A percentile compares a stretch with the other conserved stretches of the same genome.
phyloP scores from a whole-genome alignment of 2,113 vertebrate genomes.

The Rostratula benghalensis region DNA sequence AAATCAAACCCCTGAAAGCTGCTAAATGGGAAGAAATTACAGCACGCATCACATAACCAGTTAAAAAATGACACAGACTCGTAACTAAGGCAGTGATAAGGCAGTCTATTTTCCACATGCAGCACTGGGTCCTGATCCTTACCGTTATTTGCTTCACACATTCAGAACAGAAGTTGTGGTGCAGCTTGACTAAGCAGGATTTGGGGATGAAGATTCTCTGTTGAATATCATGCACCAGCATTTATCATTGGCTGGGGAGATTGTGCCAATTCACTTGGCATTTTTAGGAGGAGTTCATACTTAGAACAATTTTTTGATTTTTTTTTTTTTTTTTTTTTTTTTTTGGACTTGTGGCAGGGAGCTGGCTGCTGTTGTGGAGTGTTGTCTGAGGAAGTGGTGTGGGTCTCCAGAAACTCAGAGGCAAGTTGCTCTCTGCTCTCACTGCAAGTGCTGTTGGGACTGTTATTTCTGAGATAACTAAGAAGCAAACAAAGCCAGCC shows the following conservation, averaged over 20 bases:
- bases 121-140: neutral
- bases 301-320: no score
- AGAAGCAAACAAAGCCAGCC: neutral
- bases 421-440: no score
- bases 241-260: neutral
- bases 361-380: neutral
- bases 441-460: accelerated
- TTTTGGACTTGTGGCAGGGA: neutral
- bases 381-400: neutral
- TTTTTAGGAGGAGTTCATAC: neutral
- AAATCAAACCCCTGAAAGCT: neutral
- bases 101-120: neutral
- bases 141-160: accelerated
- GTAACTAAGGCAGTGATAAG: neutral
- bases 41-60: neutral
- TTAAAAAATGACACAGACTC: neutral
- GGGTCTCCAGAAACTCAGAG: neutral
- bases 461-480: neutral
- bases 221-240: neutral
- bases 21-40: neutral
- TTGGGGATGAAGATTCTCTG: neutral
- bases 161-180: neutral
- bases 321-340: no score
- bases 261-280: neutral
- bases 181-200: neutral